These are phyloP conservation scores for Anthonomus grandis DNA, from an alignment of 1,140 invertebrate species.

Conservation along the genomic window DNA sequence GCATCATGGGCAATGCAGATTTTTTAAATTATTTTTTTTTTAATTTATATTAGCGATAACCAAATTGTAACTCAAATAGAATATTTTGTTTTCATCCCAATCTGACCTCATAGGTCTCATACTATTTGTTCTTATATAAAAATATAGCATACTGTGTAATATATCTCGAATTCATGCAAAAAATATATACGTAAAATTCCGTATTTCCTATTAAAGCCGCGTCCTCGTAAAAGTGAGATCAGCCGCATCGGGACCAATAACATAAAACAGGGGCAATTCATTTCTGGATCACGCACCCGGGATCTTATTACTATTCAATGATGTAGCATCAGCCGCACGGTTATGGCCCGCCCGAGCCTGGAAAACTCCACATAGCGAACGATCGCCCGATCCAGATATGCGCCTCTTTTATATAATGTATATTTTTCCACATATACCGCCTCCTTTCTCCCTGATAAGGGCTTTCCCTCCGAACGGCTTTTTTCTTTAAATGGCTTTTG, in stretches of 20 bases:
- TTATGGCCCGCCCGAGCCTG: constrained; percentile 35
- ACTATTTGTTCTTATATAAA: no score
- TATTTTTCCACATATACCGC: constrained; percentile 32
- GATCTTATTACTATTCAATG: constrained; percentile 47
- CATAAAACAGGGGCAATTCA: constrained; percentile 46
- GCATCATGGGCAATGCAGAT: no score
- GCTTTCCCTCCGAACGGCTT: constrained; percentile 23
- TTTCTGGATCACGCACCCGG: constrained; percentile 42
- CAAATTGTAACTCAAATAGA: no score
- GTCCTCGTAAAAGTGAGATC: no score
- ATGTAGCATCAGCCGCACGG: constrained; percentile 37
- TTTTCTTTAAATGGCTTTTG: constrained; percentile 31
- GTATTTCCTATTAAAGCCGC: no score
- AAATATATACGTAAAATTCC: no score
- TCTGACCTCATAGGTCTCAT: no score
- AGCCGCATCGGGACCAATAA: constrained; percentile 29
- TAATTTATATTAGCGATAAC: no score
- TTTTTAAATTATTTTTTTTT: no score
- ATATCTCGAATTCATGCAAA: no score
- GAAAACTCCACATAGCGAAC: constrained; percentile 26
- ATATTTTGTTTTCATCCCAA: no score
- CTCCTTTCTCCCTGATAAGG: constrained; percentile 24
- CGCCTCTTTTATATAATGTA: constrained; percentile 32
- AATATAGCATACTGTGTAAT: no score
- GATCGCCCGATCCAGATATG: constrained; percentile 32